Percentiles rank a stretch among this genome's conserved stretches.
phyloP scores from a whole-genome alignment of 1,140 invertebrate genomes.

The Formica selysi region DNA sequence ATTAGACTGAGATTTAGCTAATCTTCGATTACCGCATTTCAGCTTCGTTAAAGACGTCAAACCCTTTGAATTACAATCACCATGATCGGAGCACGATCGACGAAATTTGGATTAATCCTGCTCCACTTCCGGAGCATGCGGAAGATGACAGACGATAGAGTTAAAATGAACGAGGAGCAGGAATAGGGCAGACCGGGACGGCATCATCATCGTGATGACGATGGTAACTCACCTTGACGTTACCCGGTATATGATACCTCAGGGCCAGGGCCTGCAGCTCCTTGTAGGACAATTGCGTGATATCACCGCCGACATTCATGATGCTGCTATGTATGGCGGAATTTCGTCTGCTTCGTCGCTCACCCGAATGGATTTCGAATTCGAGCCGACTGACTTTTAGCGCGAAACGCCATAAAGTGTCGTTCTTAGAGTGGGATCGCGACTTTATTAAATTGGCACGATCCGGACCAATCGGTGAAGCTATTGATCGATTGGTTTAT shows the following conservation, averaged over 20 bases:
- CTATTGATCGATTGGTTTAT: not conserved
- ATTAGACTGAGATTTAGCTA: too few species aligned
- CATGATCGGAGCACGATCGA: not conserved
- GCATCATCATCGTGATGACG: not conserved
- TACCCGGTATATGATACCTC: constrained; percentile 79
- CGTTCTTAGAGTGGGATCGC: not conserved
- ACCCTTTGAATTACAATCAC: not conserved
- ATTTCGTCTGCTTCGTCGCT: constrained; percentile 39
- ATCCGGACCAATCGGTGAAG: not conserved
- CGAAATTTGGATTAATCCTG: not conserved
- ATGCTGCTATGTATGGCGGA: constrained; percentile 38
- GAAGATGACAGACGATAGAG: not conserved
- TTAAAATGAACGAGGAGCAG: not conserved
- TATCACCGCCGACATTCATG: constrained; percentile 71
- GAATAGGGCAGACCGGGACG: not conserved
- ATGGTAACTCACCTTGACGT: constrained; percentile 80
- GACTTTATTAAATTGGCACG: not conserved
- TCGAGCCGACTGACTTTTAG: constrained; percentile 50
- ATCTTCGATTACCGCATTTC: too few species aligned
- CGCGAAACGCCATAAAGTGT: constrained; percentile 37
- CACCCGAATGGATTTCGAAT: constrained; percentile 42
- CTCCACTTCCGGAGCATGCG: not conserved
- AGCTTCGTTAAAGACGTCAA: not conserved
- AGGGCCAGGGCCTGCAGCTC: constrained; percentile 81
- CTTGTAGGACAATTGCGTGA: constrained; percentile 80